A percentile compares a stretch with the other conserved stretches of the same genome.
phyloP scores from a whole-genome alignment of 1,140 invertebrate genomes.

The Aphaenogaster ashmeadi region DNA sequence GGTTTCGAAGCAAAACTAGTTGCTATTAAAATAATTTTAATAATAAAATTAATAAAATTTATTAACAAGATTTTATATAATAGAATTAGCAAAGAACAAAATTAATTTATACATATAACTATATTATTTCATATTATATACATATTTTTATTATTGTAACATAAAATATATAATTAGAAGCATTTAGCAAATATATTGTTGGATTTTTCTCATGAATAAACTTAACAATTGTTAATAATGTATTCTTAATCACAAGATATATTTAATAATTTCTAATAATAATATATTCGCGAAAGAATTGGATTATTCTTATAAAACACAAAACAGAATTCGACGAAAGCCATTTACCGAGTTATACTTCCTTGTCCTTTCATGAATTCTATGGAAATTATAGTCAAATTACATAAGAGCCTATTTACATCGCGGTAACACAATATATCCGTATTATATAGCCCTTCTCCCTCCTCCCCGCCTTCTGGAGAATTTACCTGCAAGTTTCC shows the following conservation, averaged over 20 bases:
- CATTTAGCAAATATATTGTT: neutral
- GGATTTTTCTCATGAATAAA: neutral
- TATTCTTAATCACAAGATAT: no score
- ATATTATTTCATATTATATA: neutral
- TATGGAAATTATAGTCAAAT: conserved; percentile 54
- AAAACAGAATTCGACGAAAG: neutral
- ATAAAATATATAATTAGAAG: neutral
- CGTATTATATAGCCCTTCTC: neutral
- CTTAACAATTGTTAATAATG: neutral
- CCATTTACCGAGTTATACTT: conserved; percentile 14
- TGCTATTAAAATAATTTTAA: neutral
- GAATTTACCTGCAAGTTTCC: conserved; percentile 62
- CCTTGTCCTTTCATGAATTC: conserved; percentile 8
- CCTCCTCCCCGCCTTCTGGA: neutral
- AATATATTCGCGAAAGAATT: neutral
- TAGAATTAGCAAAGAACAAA: no score
- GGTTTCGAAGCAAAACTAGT: neutral
- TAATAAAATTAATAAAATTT: neutral
- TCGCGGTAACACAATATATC: conserved; percentile 24
- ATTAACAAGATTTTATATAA: no score
- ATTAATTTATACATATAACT: no score
- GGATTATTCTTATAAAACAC: neutral
- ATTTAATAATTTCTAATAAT: neutral
- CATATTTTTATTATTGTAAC: neutral
- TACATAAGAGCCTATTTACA: conserved; percentile 46